These are phyloP conservation scores for Alectoris magna DNA, from an alignment of 2,797 vertebrate species.

Conservation along the genomic window DNA sequence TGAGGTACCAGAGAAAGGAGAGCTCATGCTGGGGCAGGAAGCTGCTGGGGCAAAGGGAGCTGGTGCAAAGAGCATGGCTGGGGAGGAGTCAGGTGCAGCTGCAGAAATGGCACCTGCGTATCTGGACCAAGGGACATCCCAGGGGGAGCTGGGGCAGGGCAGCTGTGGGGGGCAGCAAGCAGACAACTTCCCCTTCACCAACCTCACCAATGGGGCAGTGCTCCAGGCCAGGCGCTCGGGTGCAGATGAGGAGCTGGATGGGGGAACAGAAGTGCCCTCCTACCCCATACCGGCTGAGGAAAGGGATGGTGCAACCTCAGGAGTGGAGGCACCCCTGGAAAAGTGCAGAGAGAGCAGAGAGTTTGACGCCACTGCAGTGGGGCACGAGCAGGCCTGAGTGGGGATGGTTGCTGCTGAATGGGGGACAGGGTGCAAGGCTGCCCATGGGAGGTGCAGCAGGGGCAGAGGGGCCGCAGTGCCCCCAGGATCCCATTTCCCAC, in stretches of 20 bases:
- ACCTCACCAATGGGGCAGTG: not conserved
- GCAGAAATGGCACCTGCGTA: rapidly evolving
- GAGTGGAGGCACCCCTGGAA: not conserved
- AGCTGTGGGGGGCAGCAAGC: not conserved
- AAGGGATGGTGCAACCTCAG: not conserved
- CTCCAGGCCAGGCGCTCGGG: rapidly evolving
- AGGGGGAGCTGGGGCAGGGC: not conserved
- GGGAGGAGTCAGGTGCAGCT: not conserved
- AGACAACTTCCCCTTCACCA: not conserved
- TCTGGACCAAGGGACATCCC: not conserved
- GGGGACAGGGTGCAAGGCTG: not conserved
- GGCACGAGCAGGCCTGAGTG: not conserved
- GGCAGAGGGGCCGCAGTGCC: not conserved
- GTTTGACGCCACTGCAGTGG: rapidly evolving
- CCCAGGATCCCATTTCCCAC: not conserved
- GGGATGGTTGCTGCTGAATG: rapidly evolving
- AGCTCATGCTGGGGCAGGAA: not conserved
- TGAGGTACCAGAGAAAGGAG: not conserved
- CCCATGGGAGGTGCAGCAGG: not conserved
- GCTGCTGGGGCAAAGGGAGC: not conserved
- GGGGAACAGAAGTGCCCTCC: not conserved
- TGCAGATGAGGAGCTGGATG: not conserved
- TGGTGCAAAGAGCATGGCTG: not conserved
- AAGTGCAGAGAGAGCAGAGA: not conserved
- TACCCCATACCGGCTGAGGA: not conserved